Evolutionary conservation across 2,113 vertebrate genomes (phyloP), one percentile per base, ranked within the genome.

Genomic region (Sinocyclocheilus maitianheensis): DNA sequence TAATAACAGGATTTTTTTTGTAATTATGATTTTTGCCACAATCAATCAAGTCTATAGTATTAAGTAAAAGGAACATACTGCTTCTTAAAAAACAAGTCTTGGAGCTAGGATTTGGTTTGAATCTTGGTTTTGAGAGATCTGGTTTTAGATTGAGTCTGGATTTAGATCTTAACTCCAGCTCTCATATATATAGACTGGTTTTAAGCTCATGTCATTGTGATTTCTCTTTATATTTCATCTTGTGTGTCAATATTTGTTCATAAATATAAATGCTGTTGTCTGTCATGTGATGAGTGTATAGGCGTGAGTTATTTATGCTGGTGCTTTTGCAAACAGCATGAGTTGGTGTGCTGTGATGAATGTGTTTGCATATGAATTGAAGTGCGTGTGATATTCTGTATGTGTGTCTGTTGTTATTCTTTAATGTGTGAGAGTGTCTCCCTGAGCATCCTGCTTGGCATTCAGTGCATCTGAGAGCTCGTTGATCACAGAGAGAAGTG

Each of bases 391-490:
- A 62, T 24, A 51, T 24, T 71, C 43, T 72, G 55, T 87, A 26
- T 60, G n/a, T 34, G 78, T 40, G 46, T 67, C 62, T 86, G 80
- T 87, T 85, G 71, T 85, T 69, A 81, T 30, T 84, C 83, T 76
- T 79, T 85, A 77, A 65, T 20, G 22, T 72, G 18, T 60, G 65
- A 62, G 77, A 22, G 77, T 69, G n/a, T 85, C 87, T 90, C 75
- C 89, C 86, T 89, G 65, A 81, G 87, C 84, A 53, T 86, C 85
- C 88, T 75, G 14, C 40, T 83, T 84, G 77, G 77, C 63, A 87
- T 85, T 91, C 89, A 91, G 87, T 87, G 89, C 89, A 88, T 92
- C 85, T 90, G 84, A 75, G 86, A 84, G 75, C 83, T 92, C 79
- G 85, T 77, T 89, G 91, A 91, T 92, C 91, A 89, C 90, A 92